phyloP scores from a whole-genome alignment of 92 coral and sea anemone genomes.

The Metridium senile region DNA sequence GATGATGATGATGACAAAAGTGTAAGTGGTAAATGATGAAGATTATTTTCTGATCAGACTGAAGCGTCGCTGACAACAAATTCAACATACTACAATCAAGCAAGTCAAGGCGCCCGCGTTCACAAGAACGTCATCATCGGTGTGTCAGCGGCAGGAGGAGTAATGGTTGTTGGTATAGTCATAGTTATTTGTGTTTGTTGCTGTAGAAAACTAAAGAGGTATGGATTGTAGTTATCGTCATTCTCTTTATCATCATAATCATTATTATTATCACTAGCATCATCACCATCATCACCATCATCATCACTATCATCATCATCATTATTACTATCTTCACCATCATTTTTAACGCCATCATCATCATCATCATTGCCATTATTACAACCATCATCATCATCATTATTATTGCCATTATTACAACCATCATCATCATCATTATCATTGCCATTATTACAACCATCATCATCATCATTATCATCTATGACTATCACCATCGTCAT shows the following conservation, averaged over 20 bases:
- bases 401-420: no score
- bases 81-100: not conserved
- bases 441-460: no score
- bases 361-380: no score
- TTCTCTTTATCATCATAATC: not conserved
- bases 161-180: not conserved
- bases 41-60: not conserved
- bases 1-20: no score
- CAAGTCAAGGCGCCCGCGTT: constrained; percentile 4
- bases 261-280: not conserved
- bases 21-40: no score
- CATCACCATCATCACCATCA: not conserved
- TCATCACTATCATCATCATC: not conserved
- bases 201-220: constrained; percentile 20
- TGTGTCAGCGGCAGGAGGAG: constrained; percentile 24
- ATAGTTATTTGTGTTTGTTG: constrained; percentile 8
- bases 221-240: not conserved
- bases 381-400: no score
- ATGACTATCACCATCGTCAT: no score
- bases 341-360: no score
- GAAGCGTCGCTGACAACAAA: not conserved
- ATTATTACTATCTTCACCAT: no score
- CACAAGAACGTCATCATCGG: constrained; percentile 11
- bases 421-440: no score
- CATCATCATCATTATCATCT: no score